A percentile compares a stretch with the other conserved stretches of the same genome.
Evolutionary conservation across 2,888 invertebrate species (phyloP).

Genomic region (Celastrina argiolus): DNA sequence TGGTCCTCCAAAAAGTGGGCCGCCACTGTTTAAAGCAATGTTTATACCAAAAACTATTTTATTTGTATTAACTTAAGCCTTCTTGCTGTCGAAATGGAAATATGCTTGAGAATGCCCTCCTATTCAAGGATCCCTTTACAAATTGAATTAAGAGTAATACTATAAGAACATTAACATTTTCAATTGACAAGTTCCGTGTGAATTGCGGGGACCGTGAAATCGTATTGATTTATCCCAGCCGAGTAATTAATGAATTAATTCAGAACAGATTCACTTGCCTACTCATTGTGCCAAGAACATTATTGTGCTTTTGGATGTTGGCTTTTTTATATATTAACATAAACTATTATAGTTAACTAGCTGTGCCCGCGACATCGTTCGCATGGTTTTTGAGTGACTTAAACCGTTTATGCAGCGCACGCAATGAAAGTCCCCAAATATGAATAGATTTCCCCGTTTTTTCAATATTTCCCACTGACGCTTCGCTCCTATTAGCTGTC

Average conservation of each 20-base stretch:
- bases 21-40: no score
- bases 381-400: no score
- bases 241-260: conserved; percentile 29
- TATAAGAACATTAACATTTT: conserved; percentile 23
- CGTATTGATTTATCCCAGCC: conserved; percentile 30
- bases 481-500: no score
- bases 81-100: background rate
- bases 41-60: no score
- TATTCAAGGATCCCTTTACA: background rate
- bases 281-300: conserved; percentile 4
- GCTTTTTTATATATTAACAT: background rate
- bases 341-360: no score
- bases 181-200: conserved; percentile 30
- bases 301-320: background rate
- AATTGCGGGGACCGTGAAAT: conserved; percentile 31
- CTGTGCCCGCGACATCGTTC: no score
- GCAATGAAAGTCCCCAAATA: no score
- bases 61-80: background rate
- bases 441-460: no score
- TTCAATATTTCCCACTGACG: no score
- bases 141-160: background rate
- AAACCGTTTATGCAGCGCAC: no score
- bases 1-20: no score
- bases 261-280: conserved; percentile 21
- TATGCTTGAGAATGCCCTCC: background rate